Evolutionary conservation across 1,140 invertebrate genomes (phyloP), one percentile per base, ranked within the genome.

Genomic region (Holotrichia oblita): DNA sequence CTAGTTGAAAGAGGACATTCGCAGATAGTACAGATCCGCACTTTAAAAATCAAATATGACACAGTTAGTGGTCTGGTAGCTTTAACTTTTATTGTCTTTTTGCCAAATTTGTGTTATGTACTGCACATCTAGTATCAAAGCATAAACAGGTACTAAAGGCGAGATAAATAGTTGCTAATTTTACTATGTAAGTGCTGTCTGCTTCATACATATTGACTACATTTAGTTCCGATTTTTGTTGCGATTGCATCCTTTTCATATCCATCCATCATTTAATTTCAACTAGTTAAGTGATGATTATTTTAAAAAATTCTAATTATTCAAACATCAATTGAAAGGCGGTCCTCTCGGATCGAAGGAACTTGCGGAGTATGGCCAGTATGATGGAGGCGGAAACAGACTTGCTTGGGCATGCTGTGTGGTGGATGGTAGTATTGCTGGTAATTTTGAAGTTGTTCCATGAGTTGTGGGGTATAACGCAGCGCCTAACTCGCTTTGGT

Each of bases 351-450:
- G 86, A 75, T 88, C 87, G 78, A 87, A 88, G 73, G 78, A 83
- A 64, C 84, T 83, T 20, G 85, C 81, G 14, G 86, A 85, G 79
- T 87, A 88, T 4, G 87, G 83, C 87, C 87, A 88, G 76, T 88
- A 88, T 8, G 85, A 81, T 0, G 85, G 83, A n/a, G 86, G 83
- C 73, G 85, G 84, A 78, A 87, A 87, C 12, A 86, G 74, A 24
- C 83, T 79, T 6, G 83, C 59, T 75, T 87, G 84, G 3, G 85
- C 20, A 59, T 84, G 84, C 82, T 85, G 84, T 7, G 83, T 72
- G 24, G 80, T 74, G 4, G 80, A 79, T 2, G 86, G 85, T 20
- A 87, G 78, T 6, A 85, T 85, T 48, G 80, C 78, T 14, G 85
- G 81, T 27, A 87, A 72, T 79, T 84, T 85, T 4, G 79, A 74